Evolutionary conservation across 2,797 vertebrate genomes (phyloP), one percentile per base, ranked within the genome.

Genomic region (Micropoecilia bifurca): DNA sequence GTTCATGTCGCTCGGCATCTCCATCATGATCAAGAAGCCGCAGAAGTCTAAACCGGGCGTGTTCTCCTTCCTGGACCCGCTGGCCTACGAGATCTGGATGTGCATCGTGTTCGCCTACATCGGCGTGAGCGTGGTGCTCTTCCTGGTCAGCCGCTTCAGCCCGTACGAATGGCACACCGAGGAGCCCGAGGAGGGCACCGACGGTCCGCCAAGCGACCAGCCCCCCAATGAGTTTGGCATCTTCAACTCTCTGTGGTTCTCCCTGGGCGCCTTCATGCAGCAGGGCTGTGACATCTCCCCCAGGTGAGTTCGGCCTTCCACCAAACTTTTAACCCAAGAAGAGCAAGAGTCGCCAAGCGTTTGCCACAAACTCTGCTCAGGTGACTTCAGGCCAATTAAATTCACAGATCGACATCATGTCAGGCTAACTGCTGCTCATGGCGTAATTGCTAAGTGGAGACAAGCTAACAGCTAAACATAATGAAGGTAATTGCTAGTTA

Each of bases 41-140:
- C 98, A 99, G 89, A 99, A 99, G 90, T 99, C 98, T 81, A 99
- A 99, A 94, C 98, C 98, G 0, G 98, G 98, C 82, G 98, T 99
- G 71, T 99, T 99, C 95, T 99, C 98, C 93, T 99, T 99, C 96
- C 96, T 99, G 96, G 97, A 99, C 90, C 97, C 97, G 81, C 95
- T 99, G 96, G 98, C 98, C 74, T 99, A 99, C 90, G 98, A 98
- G 95, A 99, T 99, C 90, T 99, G 98, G 98, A 99, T 99, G 98
- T 99, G 98, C 96, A 99, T 99, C 92, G 97, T 99, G 92, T 99
- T 99, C 93, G 98, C 98, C 94, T 99, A 99, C 91, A 99, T 99
- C 91, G 98, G 98, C 85, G 98, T 99, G 93, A 99, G 98, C 94
- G 98, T 99, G 93, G 98, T 99, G 94, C 97, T 99, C 88, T 99